phyloP scores from a whole-genome alignment of 1,140 invertebrate species.

The Plectrocnemia conspersa region DNA sequence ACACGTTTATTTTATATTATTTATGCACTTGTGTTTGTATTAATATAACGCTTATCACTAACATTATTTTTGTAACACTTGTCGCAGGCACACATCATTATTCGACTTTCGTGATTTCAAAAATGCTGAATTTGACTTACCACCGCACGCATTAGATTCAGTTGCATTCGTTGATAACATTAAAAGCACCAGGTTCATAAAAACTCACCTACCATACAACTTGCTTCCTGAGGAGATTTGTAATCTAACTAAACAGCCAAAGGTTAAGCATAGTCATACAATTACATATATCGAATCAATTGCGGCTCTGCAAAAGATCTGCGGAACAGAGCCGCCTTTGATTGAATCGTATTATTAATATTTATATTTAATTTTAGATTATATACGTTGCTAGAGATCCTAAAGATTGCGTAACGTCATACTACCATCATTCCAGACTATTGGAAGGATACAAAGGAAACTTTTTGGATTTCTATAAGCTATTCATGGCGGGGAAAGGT shows the following conservation, averaged over 20 bases:
- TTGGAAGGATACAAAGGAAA: constrained; percentile 56
- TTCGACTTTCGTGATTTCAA: constrained; percentile 37
- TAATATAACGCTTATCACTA: background rate
- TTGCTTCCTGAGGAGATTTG: constrained; percentile 55
- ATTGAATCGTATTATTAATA: too few species aligned
- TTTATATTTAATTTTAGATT: constrained; percentile 51
- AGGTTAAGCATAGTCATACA: too few species aligned
- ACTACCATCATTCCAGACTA: constrained; percentile 62
- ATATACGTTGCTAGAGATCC: constrained; percentile 72
- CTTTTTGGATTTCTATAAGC: constrained; percentile 57
- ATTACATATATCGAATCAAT: too few species aligned
- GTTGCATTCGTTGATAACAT: constrained; percentile 40
- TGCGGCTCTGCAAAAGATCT: too few species aligned
- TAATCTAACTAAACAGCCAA: constrained; percentile 42
- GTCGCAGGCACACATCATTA: constrained; percentile 38
- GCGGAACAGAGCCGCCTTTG: too few species aligned
- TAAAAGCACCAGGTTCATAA: constrained; percentile 54
- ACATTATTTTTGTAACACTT: constrained; percentile 1
- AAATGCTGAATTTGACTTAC: constrained; percentile 30
- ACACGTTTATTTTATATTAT: background rate
- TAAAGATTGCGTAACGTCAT: constrained; percentile 71
- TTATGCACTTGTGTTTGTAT: constrained; percentile 1
- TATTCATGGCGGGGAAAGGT: constrained; percentile 54
- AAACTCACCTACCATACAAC: constrained; percentile 61
- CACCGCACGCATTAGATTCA: constrained; percentile 38